These are phyloP conservation scores for Sinocyclocheilus rhinocerous DNA, from an alignment of 2,113 vertebrate genomes.

Conservation along the genomic window DNA sequence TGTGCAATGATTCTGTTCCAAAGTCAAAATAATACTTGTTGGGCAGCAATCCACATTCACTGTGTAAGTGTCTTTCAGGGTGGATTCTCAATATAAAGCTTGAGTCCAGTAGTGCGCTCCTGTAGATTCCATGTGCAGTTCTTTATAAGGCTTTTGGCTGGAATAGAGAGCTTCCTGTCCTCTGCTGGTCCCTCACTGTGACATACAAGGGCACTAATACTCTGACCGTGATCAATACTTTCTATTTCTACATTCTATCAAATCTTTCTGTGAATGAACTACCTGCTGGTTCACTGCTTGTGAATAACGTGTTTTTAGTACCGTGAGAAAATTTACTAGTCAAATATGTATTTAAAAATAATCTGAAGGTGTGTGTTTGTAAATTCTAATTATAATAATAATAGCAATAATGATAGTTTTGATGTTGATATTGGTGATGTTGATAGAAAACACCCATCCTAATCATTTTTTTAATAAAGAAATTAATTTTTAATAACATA, in stretches of 20 bases:
- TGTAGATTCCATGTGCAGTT: not conserved
- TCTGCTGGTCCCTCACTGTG: not conserved
- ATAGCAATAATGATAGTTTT: too few relatives aligned
- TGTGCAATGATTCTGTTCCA: slow-evolving; percentile 51
- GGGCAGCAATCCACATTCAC: slow-evolving; percentile 45
- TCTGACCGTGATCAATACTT: not conserved
- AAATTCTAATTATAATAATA: not conserved
- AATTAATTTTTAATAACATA: too few relatives aligned
- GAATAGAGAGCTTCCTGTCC: not conserved
- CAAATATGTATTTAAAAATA: not conserved
- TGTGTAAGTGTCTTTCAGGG: slow-evolving; percentile 8
- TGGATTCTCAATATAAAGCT: not conserved
- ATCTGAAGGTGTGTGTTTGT: too few relatives aligned
- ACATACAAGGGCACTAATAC: slow-evolving; percentile 41
- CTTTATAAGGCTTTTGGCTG: slow-evolving; percentile 1
- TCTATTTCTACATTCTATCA: not conserved
- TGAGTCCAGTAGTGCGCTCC: too few relatives aligned
- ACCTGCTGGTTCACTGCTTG: not conserved
- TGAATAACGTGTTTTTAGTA: not conserved
- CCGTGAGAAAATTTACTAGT: not conserved
- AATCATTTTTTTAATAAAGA: too few relatives aligned
- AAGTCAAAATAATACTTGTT: slow-evolving; percentile 58
- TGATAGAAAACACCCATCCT: too few relatives aligned
- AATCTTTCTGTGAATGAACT: slow-evolving; percentile 57
- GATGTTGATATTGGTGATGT: too few relatives aligned